Base-by-base conservation (phyloP, 2,888 invertebrate species). In the Poecilobothrus nobilitatus region DNA sequence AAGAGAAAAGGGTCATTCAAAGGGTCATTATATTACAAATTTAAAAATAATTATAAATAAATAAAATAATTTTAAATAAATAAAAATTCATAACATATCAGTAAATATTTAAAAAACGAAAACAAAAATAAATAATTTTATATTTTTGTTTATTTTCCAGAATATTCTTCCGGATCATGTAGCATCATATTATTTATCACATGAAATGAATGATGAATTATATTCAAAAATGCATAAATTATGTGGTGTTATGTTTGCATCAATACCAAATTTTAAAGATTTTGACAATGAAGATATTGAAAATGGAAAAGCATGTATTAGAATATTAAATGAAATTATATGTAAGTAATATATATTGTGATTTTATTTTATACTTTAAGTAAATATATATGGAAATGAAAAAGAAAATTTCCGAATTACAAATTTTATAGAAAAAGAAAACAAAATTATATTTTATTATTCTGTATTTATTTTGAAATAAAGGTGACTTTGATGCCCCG, bases 261-360 rank as follows among this genome's bases (percentile, higher is more conserved):
- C 96, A 68, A 97, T 98, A 75, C 94, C 97, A 4, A 97, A 97
- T 84, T 98, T 97, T 82, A 92, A 95, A 72, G 96, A 97, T 82
- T 98, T 98, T 83, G 98, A 98, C 84, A 95, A 95, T 1, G 98
- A 98, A 82, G 94, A 94, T 78, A 92, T 92, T 65, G 96, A 97
- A 84, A 96, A 97, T 80, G 98, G 97, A 21, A 93, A 97, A 78
- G 98, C 98, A 80, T 98, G 98, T 83, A 95, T 99, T 78, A 86
- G 98, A 69, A 87, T 98, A 74, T 86, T 99, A 70, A 99, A 99
- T 84, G 84, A 98, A 84, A 98, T 98, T 77, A 97, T 98, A 78
- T 96, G 96, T 90, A 68, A 78, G 78, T 76, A 63, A 22, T 65
- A 61, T 4, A 61, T 4, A 62, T 10, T 21, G 4, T 10, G 10